phyloP scores from a whole-genome alignment of 2,797 vertebrate species.

The Saxicola maurus region DNA sequence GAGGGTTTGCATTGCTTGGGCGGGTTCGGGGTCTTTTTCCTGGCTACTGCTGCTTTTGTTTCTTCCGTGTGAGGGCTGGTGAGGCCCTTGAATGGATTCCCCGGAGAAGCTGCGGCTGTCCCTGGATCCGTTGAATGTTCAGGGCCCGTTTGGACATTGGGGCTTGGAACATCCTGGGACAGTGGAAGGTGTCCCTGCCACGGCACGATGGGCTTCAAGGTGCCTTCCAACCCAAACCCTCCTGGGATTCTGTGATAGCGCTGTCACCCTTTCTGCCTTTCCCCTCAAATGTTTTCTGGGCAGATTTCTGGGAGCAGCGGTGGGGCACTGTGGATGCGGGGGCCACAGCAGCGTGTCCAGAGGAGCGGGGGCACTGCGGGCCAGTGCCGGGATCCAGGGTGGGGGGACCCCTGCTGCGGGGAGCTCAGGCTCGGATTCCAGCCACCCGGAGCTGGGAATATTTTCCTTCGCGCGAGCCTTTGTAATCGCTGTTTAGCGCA shows the following conservation, averaged over 20 bases:
- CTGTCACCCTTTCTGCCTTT: no score
- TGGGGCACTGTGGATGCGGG: background rate
- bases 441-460: accelerated
- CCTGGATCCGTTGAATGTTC: background rate
- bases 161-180: accelerated
- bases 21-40: background rate
- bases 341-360: background rate
- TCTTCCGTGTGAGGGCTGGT: background rate
- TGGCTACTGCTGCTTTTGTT: background rate
- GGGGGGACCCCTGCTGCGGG: no score
- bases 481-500: background rate
- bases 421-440: background rate
- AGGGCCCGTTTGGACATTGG: accelerated
- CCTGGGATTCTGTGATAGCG: accelerated
- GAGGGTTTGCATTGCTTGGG: background rate
- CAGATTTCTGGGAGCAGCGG: no score
- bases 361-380: accelerated
- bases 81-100: background rate
- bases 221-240: no score
- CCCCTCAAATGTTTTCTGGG: background rate
- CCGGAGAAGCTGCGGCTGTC: background rate
- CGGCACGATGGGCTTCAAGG: background rate
- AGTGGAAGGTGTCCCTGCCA: background rate
- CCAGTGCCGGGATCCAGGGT: accelerated
- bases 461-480: background rate